Evolutionary conservation across 1,140 invertebrate genomes (phyloP).

Genomic region (Scaptodrosophila lebanonensis): DNA sequence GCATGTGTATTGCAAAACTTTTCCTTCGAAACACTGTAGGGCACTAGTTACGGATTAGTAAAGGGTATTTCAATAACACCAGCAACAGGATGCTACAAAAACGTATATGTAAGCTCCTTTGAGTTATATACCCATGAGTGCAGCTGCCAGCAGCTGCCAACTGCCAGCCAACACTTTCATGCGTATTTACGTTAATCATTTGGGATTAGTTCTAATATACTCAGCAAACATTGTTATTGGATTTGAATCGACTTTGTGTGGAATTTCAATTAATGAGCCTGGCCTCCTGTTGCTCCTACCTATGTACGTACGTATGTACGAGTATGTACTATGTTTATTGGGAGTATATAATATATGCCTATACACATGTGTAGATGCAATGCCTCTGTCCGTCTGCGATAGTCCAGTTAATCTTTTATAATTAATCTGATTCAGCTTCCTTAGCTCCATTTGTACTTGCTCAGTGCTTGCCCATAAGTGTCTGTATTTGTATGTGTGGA

Average conservation of each 20-base stretch:
- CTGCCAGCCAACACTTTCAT: conserved; percentile 60
- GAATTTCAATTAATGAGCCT: conserved; percentile 68
- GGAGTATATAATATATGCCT: no score
- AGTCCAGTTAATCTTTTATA: conserved; percentile 66
- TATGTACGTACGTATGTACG: no score
- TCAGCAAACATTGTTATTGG: conserved; percentile 58
- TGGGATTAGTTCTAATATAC: conserved; percentile 69
- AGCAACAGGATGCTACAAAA: conserved; percentile 1
- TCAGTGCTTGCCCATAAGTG: no score
- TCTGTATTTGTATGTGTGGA: neutral
- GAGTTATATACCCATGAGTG: conserved; percentile 55
- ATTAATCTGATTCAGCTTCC: conserved; percentile 64
- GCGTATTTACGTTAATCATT: conserved; percentile 72
- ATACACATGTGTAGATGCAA: neutral
- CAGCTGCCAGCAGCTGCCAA: conserved; percentile 3
- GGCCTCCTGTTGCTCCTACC: no score
- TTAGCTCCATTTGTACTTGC: conserved; percentile 16
- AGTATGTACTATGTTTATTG: no score
- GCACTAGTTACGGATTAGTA: no score
- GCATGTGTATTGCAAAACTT: no score
- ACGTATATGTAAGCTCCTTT: conserved; percentile 46
- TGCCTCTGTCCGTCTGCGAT: conserved; percentile 20
- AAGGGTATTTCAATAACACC: conserved; percentile 16
- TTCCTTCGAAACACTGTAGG: no score
- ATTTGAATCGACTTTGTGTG: conserved; percentile 61